These are phyloP conservation scores for Peromyscus leucopus DNA, from an alignment of 2,113 vertebrate species.

Conservation along the genomic window DNA sequence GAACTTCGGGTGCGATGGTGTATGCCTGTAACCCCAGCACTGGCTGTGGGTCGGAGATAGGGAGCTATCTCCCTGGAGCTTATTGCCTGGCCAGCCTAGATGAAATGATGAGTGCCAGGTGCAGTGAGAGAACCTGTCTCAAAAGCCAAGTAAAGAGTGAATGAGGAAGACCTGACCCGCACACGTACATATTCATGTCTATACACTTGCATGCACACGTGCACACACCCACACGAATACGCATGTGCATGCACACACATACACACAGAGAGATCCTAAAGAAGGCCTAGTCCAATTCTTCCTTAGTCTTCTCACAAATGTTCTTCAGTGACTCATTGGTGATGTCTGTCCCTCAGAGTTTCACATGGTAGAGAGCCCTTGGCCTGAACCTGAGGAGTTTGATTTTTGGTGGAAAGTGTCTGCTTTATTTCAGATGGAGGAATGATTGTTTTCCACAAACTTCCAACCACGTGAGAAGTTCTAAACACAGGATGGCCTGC, in stretches of 20 bases:
- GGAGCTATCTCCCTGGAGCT: too few relatives aligned
- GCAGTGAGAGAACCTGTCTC: background rate
- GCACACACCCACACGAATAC: background rate
- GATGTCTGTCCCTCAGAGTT: background rate
- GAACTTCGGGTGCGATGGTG: background rate
- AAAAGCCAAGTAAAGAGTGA: background rate
- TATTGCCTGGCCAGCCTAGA: background rate
- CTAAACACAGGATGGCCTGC: constrained; percentile 36
- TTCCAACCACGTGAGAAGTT: constrained; percentile 21
- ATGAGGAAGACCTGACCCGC: background rate
- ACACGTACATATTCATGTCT: background rate
- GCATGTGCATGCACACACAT: too few relatives aligned
- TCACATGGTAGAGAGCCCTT: background rate
- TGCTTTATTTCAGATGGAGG: background rate
- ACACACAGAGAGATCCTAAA: background rate
- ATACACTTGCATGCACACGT: background rate
- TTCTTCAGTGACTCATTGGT: constrained; percentile 22
- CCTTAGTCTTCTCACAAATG: background rate
- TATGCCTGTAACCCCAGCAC: background rate
- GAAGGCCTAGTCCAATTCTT: background rate
- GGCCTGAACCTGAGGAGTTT: background rate
- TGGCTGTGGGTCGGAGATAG: background rate
- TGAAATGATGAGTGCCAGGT: background rate
- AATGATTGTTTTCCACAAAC: constrained; percentile 22
- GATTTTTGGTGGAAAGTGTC: background rate